Evolutionary conservation across 1,140 invertebrate genomes (phyloP).

Genomic region (Panagrolaimus sp.): DNA sequence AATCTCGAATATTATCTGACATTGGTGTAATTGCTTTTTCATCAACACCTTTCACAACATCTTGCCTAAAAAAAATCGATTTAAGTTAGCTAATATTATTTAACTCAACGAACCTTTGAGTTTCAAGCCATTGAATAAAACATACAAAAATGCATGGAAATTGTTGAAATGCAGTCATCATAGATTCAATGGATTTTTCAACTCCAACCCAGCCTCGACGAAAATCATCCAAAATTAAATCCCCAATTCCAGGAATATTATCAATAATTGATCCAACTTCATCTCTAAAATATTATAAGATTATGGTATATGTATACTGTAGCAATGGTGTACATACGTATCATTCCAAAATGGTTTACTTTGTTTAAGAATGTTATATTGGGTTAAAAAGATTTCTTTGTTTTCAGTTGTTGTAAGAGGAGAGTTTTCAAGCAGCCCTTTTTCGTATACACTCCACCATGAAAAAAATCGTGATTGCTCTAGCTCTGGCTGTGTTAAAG

Average conservation of each 20-base stretch:
- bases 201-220: too few species aligned
- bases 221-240: neutral
- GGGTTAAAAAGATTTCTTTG: neutral
- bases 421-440: neutral
- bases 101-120: too few species aligned
- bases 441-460: neutral
- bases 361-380: neutral
- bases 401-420: neutral
- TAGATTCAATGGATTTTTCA: neutral
- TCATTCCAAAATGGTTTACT: constrained; percentile 4
- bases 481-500: neutral
- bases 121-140: constrained; percentile 7
- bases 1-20: neutral
- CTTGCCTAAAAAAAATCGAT: too few species aligned
- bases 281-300: neutral
- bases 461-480: neutral
- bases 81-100: too few species aligned
- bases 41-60: too few species aligned
- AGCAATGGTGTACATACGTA: neutral
- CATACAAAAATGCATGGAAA: neutral
- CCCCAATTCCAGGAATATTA: neutral
- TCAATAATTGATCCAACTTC: neutral
- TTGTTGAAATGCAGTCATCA: neutral
- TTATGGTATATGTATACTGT: neutral
- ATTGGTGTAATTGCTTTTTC: too few species aligned